Evolutionary conservation across 2,888 invertebrate genomes (phyloP).

Genomic region (Gortyna flavago): DNA sequence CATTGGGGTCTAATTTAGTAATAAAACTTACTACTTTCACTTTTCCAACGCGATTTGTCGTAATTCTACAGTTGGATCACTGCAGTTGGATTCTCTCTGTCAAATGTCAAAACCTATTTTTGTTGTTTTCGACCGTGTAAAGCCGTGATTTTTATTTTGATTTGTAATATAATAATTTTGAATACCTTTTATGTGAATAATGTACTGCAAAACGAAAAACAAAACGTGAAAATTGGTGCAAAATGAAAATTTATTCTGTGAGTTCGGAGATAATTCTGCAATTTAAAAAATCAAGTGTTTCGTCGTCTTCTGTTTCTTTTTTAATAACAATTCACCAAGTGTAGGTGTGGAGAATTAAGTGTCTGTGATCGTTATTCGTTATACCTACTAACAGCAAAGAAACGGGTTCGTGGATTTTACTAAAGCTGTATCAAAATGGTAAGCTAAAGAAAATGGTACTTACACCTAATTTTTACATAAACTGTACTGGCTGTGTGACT

Average conservation of each 20-base stretch:
- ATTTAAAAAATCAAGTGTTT: conserved; percentile 23
- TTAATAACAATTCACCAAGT: conserved; percentile 28
- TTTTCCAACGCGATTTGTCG: conserved; percentile 52
- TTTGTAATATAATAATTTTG: conserved; percentile 29
- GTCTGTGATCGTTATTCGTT: conserved; percentile 54
- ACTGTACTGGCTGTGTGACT: not conserved
- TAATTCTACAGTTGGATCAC: conserved; percentile 43
- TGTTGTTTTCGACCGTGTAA: conserved; percentile 59
- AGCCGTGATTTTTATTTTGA: conserved; percentile 53
- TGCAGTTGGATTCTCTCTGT: conserved; percentile 54
- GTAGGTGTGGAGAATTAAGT: conserved; percentile 58
- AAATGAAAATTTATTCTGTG: conserved; percentile 14
- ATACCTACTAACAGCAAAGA: conserved; percentile 11
- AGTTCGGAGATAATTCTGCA: conserved; percentile 29
- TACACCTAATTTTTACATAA: not conserved
- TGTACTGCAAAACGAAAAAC: conserved; percentile 16
- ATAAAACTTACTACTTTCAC: conserved; percentile 63
- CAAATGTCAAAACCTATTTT: conserved; percentile 67
- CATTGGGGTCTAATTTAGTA: conserved; percentile 5
- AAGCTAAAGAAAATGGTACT: conserved; percentile 30
- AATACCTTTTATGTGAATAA: conserved; percentile 17
- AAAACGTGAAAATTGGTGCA: conserved; percentile 38
- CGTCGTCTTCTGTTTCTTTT: conserved; percentile 36
- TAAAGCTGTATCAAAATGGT: conserved; percentile 38
- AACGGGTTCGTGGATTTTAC: conserved; percentile 49